These are phyloP conservation scores for Trididemnum clinides DNA, from an alignment of 23 tunicate species.

Conservation along the genomic window DNA sequence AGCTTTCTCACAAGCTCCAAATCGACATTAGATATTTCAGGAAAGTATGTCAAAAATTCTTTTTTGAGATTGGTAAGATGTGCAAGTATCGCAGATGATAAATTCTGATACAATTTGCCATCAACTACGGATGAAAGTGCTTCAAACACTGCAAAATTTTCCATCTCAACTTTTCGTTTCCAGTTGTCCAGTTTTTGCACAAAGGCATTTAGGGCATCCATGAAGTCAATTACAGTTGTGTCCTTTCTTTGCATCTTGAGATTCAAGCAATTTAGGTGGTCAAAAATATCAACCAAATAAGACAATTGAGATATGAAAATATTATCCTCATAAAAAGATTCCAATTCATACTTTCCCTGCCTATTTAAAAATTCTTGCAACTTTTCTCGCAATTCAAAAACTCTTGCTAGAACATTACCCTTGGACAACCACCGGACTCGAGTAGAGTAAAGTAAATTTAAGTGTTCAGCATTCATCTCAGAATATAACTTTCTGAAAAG, in stretches of 20 bases:
- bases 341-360: no score
- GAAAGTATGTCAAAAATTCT: no score
- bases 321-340: no score
- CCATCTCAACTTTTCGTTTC: no score
- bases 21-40: no score
- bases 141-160: no score
- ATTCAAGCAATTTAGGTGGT: no score
- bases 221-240: constrained; percentile 43
- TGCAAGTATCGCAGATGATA: constrained; percentile 19
- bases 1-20: no score
- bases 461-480: constrained; percentile 73
- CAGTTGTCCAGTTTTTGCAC: no score
- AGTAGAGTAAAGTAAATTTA: constrained; percentile 46
- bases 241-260: constrained; percentile 43
- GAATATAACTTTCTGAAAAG: no score
- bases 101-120: not conserved
- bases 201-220: constrained; percentile 45
- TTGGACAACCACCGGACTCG: constrained; percentile 43
- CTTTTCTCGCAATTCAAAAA: constrained; percentile 44
- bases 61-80: constrained; percentile 43
- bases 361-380: constrained; percentile 34
- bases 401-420: constrained; percentile 38
- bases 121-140: not conserved
- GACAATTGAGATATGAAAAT: no score
- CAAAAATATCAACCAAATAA: no score